phyloP scores from a whole-genome alignment of 2,797 vertebrate genomes.

The Tarsius wallacei region DNA sequence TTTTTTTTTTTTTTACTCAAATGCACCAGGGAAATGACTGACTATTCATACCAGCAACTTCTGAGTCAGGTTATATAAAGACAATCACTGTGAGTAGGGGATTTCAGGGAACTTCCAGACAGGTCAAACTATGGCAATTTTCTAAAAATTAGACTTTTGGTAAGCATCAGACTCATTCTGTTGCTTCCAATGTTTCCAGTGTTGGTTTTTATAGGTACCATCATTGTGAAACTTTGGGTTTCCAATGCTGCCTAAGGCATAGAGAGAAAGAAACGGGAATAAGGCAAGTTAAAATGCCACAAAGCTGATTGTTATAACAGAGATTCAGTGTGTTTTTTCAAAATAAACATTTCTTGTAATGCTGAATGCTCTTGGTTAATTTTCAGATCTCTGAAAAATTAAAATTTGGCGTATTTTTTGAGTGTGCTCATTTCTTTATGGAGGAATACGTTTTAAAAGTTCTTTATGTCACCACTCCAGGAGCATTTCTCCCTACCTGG shows the following conservation, averaged over 20 bases:
- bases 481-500: neutral
- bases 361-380: neutral
- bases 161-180: neutral
- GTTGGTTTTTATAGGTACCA: neutral
- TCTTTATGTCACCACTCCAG: neutral
- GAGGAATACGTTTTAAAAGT: neutral
- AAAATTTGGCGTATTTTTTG: neutral
- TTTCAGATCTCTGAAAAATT: neutral
- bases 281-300: neutral
- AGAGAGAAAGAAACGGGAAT: neutral
- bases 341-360: neutral
- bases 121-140: neutral
- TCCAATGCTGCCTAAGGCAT: neutral
- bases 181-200: neutral
- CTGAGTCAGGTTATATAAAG: neutral
- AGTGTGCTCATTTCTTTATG: neutral
- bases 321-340: neutral
- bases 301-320: neutral
- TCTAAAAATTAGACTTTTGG: neutral
- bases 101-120: neutral
- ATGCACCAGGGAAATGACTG: neutral
- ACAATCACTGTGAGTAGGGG: neutral
- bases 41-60: neutral
- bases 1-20: neutral
- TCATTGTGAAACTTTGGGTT: neutral